Evolutionary conservation across 2,888 invertebrate species (phyloP), one percentile per base, ranked within the genome.

Genomic region (Osmoderma eremita): DNA sequence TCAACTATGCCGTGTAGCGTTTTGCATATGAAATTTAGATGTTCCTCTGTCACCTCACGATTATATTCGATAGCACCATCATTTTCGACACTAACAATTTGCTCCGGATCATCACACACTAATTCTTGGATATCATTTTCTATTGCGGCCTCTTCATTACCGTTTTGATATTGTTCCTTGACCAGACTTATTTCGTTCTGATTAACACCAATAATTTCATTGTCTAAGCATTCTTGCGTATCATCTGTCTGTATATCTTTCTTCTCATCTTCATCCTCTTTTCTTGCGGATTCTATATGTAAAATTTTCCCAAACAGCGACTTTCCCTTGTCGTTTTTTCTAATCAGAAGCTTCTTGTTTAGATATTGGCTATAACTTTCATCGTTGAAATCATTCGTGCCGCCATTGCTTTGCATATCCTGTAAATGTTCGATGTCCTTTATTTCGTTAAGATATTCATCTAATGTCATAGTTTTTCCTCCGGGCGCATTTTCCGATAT

Each of bases 1-100:
- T 76, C 75, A 77, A 80, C 79, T 13, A 81, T 71, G 3, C 78
- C 78, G 0, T 71, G 66, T 36, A 82, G 67, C 1, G 78, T 80
- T 58, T 74, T 77, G 0, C 70, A 42, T 75, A 76, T 30, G 76
- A 75, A 67, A 72, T 74, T n/a, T 73, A 75, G 49, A 71, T 73
- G 45, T 12, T 68, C 61, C n/a, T 56, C 36, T 0, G 63, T 64
- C 13, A 49, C 48, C 1, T 53, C 61, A 12, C 38, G 22, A 39
- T 65, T 53, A 39, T 58, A 39, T 17, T 38, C 17, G 10, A 24
- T 38, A 18, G 13, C 13, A 4, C 18, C 12, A 4, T 17, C 18
- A 53, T 64, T 30, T 12, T 13, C 17, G 17, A 54, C 30, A 6
- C n/a, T 17, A 5, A 18, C 30, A 3, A 30, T 5, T 10, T 20